phyloP scores from a whole-genome alignment of 2,797 vertebrate species.

The Saxicola maurus region DNA sequence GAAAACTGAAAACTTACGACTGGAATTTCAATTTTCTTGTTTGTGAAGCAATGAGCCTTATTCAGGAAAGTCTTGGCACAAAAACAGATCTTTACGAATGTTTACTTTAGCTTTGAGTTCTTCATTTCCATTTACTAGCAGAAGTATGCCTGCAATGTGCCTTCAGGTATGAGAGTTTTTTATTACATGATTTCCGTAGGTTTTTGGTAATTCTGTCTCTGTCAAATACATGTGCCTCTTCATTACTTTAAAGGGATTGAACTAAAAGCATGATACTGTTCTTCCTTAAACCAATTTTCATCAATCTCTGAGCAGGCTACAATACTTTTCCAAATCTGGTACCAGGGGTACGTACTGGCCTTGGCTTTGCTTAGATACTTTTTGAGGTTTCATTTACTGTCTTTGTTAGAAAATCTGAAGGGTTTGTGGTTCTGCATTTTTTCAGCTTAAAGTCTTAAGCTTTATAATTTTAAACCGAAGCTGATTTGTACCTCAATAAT shows the following conservation, averaged over 20 bases:
- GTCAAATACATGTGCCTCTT: background rate
- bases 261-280: background rate
- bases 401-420: background rate
- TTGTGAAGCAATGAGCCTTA: background rate
- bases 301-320: background rate
- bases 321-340: background rate
- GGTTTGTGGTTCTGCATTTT: background rate
- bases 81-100: slow-evolving; percentile 17
- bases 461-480: background rate
- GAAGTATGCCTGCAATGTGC: slow-evolving; percentile 31
- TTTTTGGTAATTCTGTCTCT: background rate
- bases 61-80: slow-evolving; percentile 18
- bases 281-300: background rate
- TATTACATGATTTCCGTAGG: background rate
- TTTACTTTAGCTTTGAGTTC: slow-evolving; percentile 33
- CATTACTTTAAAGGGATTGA: background rate
- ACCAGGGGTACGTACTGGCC: background rate
- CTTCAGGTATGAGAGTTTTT: slow-evolving; percentile 41
- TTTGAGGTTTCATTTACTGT: background rate
- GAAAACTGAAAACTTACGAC: background rate
- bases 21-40: background rate
- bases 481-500: accelerated
- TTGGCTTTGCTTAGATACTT: background rate
- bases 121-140: slow-evolving; percentile 43
- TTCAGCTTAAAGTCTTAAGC: background rate